Conservation (phyloP, 2,888 invertebrate genomes). For the Chrysolina americana region DNA sequence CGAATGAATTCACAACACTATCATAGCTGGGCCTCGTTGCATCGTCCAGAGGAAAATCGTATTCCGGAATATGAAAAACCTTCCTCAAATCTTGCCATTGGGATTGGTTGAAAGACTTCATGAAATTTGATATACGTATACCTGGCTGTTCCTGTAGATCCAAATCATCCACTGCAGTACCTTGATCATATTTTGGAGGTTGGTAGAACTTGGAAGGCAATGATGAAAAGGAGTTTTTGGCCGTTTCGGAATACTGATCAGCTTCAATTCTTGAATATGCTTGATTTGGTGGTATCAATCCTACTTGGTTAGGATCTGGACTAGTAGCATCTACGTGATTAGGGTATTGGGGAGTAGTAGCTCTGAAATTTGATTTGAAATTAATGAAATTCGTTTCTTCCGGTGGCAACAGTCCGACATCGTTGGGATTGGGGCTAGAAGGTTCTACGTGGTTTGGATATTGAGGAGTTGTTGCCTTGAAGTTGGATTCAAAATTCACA, state of each 20-base stretch:
- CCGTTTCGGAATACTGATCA: slow-evolving; percentile 46
- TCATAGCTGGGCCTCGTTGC: slow-evolving; percentile 65
- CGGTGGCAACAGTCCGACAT: slow-evolving; percentile 49
- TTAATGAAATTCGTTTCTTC: slow-evolving; percentile 45
- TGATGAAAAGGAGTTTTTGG: slow-evolving; percentile 24
- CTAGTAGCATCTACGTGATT: slow-evolving; percentile 57
- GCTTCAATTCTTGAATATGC: slow-evolving; percentile 48
- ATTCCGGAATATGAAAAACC: slow-evolving; percentile 67
- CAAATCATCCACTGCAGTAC: slow-evolving; percentile 45
- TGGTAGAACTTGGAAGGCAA: slow-evolving; percentile 57
- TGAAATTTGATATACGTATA: slow-evolving; percentile 50
- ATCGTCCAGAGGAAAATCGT: slow-evolving; percentile 67
- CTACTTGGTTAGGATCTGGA: slow-evolving; percentile 55
- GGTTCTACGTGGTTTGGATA: slow-evolving; percentile 54
- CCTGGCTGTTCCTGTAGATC: slow-evolving; percentile 46
- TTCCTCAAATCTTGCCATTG: slow-evolving; percentile 64
- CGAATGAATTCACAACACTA: slow-evolving; percentile 66
- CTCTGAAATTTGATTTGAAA: slow-evolving; percentile 57
- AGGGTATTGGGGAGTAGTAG: slow-evolving; percentile 61
- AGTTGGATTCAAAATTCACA: slow-evolving; percentile 52
- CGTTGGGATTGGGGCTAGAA: slow-evolving; percentile 49
- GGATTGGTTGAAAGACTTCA: slow-evolving; percentile 55
- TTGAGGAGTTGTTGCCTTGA: slow-evolving; percentile 59
- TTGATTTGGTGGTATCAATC: slow-evolving; percentile 56
- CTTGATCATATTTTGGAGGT: slow-evolving; percentile 54